A percentile compares a stretch with the other conserved stretches of the same genome.
These are phyloP conservation scores for Diarsia brunnea DNA, from an alignment of 2,888 invertebrate genomes.

Conservation along the genomic window DNA sequence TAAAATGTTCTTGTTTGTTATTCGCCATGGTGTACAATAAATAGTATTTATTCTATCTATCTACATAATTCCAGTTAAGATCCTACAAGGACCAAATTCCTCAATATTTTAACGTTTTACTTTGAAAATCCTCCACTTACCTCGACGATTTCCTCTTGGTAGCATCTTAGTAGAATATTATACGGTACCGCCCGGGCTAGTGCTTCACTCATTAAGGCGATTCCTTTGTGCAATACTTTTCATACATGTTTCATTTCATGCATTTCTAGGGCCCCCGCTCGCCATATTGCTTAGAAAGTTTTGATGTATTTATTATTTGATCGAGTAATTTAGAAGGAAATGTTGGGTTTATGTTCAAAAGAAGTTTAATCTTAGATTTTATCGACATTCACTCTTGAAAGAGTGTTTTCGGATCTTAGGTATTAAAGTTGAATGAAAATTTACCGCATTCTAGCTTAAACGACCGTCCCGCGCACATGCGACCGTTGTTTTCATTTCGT, in stretches of 20 bases:
- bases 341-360: not conserved
- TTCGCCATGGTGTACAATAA: not conserved
- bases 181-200: slow-evolving; percentile 29
- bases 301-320: slow-evolving; percentile 44
- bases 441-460: not conserved
- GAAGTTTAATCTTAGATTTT: not conserved
- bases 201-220: slow-evolving; percentile 37
- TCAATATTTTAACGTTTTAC: slow-evolving; percentile 12
- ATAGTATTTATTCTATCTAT: not conserved
- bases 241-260: slow-evolving; percentile 68
- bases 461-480: not conserved
- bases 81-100: not conserved
- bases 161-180: slow-evolving; percentile 53
- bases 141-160: slow-evolving; percentile 35
- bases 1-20: not conserved
- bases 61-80: not conserved
- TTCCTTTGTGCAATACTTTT: slow-evolving; percentile 59
- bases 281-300: slow-evolving; percentile 10
- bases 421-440: not conserved
- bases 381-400: not conserved
- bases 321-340: slow-evolving; percentile 39
- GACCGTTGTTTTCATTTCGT: not conserved
- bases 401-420: not conserved
- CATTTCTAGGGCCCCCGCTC: slow-evolving; percentile 51
- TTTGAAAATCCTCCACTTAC: slow-evolving; percentile 37